Percentiles rank a stretch among this genome's conserved stretches.
phyloP scores from a whole-genome alignment of 2,113 vertebrate genomes.

The Atherinomorus stipes region DNA sequence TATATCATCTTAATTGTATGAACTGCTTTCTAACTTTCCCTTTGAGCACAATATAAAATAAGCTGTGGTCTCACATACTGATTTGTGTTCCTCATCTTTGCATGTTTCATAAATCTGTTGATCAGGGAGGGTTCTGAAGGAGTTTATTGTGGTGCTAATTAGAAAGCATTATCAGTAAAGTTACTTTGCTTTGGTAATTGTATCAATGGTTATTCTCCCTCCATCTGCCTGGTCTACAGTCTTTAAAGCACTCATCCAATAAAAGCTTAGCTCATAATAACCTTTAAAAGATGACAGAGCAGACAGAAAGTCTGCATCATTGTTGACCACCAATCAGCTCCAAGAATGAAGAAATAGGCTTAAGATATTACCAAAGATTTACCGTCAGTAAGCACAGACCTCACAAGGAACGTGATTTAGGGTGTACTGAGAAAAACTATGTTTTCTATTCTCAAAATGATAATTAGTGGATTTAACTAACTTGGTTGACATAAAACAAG shows the following conservation, averaged over 20 bases:
- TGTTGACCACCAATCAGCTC: background rate
- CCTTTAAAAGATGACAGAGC: too few relatives aligned
- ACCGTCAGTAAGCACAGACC: too few relatives aligned
- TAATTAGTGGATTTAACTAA: background rate
- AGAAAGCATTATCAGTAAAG: constrained; percentile 40
- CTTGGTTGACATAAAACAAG: background rate
- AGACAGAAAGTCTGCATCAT: background rate
- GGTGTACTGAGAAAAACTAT: background rate
- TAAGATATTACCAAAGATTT: too few relatives aligned
- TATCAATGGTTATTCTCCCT: constrained; percentile 4
- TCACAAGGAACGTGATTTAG: background rate
- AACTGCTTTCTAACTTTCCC: constrained; percentile 1
- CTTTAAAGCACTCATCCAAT: background rate
- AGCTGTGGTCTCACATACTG: background rate
- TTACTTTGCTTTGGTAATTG: constrained; percentile 27
- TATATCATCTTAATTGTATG: background rate
- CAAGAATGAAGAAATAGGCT: background rate
- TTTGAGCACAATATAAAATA: background rate
- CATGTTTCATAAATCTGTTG: constrained; percentile 16
- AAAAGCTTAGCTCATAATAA: background rate
- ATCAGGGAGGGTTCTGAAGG: constrained; percentile 30
- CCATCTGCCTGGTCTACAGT: background rate
- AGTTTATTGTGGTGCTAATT: constrained; percentile 11
- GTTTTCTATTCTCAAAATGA: background rate
- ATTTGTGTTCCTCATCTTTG: background rate